These are phyloP conservation scores for Scelioninae gen. 1 DNA, from an alignment of 2,888 invertebrate genomes.

Conservation along the genomic window DNA sequence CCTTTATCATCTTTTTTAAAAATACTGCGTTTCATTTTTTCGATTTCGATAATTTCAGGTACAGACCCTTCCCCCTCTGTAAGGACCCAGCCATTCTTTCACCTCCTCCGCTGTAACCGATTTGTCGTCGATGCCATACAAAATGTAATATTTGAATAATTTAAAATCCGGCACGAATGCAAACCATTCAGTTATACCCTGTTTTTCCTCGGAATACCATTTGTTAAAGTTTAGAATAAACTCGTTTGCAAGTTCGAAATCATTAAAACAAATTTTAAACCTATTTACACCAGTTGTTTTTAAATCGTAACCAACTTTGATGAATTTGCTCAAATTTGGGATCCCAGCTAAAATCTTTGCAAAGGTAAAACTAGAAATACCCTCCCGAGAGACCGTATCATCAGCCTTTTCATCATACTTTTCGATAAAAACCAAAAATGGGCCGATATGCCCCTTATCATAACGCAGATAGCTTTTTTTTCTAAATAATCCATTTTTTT, in stretches of 20 bases:
- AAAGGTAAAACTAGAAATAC: not conserved
- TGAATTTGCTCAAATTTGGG: not conserved
- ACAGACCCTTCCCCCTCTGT: not conserved
- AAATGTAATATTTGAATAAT: not conserved
- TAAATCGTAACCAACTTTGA: not conserved
- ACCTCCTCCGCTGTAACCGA: not conserved
- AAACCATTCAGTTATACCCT: not conserved
- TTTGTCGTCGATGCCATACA: constrained; percentile 1
- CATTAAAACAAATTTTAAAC: not conserved
- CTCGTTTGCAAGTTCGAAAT: not conserved
- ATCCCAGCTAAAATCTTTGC: not conserved
- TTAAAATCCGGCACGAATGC: constrained; percentile 2
- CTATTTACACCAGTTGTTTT: not conserved
- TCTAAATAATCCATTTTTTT: too few relatives aligned
- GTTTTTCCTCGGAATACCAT: not conserved
- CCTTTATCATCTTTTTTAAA: not conserved
- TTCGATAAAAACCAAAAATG: too few relatives aligned
- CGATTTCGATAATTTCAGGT: not conserved
- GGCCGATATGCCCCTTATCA: too few relatives aligned
- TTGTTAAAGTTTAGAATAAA: not conserved
- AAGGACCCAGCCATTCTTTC: not conserved
- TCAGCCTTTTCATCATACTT: too few relatives aligned
- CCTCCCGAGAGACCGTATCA: not conserved
- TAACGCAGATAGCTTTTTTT: too few relatives aligned
- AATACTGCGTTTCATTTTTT: not conserved